Evolutionary conservation across 2,113 vertebrate genomes (phyloP), one percentile per base, ranked within the genome.

Genomic region (Platycercus adscitus): DNA sequence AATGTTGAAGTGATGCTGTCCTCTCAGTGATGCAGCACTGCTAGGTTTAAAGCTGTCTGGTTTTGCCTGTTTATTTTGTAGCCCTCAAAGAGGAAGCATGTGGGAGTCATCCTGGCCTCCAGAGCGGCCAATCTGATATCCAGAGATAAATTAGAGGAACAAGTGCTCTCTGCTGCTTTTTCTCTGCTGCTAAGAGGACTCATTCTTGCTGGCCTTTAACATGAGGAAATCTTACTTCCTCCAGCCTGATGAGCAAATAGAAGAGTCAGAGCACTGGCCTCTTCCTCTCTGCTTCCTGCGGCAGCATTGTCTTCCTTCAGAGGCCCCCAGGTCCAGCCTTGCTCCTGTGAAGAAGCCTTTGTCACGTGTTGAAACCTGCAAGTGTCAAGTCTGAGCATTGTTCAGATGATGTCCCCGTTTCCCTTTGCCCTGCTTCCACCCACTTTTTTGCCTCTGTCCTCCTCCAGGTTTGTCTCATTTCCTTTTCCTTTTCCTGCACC

Each of bases 401-500:
- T 91, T 78, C 63, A 70, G 10, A n/a, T 21, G 39, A 63, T 43
- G 17, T 37, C 26, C 46, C 35, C 0, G 0, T 88, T 82, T 80
- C 46, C 85, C 58, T 58, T 82, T 88, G 60, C 29, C 23, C 46
- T 2, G 1, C n/a, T 93, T 80, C 63, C 53, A 72, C 13, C 4
- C 29, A 52, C 8, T 3, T 55, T 84, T 75, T 79, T 89, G 15
- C 56, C n/a, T 71, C 86, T 72, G 17, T 81, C 61, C 39, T 91
- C 33, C 86, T 91, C 44, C n/a, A 80, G 2, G 4, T 81, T 89
- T 92, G 39, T n/a, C 39, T 95, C 69, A 85, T 92, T 96, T 93
- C 75, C 92, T 82, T 79, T 86, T 92, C 81, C 58, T 81, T 88
- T 95, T 95, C 91, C 77, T 95, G 44, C 39, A 46, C 17, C 43